A percentile compares a stretch with the other conserved stretches of the same genome.
phyloP scores from a whole-genome alignment of 2,113 vertebrate species.

The Panurus biarmicus region DNA sequence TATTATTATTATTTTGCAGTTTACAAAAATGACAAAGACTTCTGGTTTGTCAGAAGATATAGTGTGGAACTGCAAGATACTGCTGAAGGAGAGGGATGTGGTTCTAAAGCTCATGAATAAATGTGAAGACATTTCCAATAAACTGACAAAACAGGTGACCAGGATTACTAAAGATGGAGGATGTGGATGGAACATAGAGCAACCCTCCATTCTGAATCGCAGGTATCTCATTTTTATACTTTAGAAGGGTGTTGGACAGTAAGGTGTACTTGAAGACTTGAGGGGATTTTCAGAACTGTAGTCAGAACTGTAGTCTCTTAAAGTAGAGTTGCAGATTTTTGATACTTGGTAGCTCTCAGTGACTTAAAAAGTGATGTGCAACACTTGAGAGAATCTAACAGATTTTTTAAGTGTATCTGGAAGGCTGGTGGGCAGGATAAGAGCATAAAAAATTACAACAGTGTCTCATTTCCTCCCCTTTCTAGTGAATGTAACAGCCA shows the following conservation, averaged over 20 bases:
- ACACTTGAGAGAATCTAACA: not conserved
- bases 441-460: not conserved
- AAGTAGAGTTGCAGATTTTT: not conserved
- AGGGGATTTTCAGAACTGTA: not conserved
- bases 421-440: not conserved
- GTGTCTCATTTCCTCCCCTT: not conserved
- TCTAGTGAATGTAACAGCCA: not conserved
- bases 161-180: constrained; percentile 74
- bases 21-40: constrained; percentile 73
- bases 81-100: constrained; percentile 88
- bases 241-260: not conserved
- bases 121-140: constrained; percentile 88
- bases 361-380: not conserved
- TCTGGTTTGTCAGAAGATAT: constrained; percentile 83
- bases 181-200: constrained; percentile 73
- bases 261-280: not conserved
- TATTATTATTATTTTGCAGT: constrained; percentile 50
- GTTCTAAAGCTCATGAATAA: constrained; percentile 90
- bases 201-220: constrained; percentile 81
- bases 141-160: constrained; percentile 84
- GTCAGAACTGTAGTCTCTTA: not conserved
- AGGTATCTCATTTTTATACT: constrained; percentile 65
- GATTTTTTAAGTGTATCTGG: not conserved
- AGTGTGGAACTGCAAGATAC: constrained; percentile 81
- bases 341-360: not conserved